A percentile compares a stretch with the other conserved stretches of the same genome.
Evolutionary conservation across 2,113 vertebrate species (phyloP).

Genomic region (Maylandia zebra): DNA sequence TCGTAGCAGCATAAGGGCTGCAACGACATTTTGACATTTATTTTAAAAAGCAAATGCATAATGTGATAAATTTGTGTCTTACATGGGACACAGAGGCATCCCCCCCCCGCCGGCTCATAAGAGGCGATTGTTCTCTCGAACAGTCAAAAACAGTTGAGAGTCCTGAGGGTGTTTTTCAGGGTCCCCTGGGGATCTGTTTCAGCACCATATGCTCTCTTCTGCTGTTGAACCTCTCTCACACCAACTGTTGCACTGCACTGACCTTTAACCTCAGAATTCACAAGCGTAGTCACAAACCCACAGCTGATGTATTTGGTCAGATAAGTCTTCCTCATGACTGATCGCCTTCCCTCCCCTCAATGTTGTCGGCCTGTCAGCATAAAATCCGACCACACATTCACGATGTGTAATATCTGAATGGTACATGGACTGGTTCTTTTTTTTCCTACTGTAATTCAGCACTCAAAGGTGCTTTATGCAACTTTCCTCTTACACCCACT

Average conservation of each 20-base stretch:
- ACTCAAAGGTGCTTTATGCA: neutral
- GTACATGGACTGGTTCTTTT: neutral
- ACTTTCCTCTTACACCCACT: neutral
- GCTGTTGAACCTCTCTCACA: slow-evolving; percentile 22
- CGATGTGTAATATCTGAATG: neutral
- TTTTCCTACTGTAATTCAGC: neutral
- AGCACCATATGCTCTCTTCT: slow-evolving; percentile 48
- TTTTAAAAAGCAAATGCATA: neutral
- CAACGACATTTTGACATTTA: neutral
- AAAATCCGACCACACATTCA: neutral
- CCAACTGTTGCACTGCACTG: slow-evolving; percentile 46
- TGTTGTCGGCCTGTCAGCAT: neutral
- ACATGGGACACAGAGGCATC: neutral
- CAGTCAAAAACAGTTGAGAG: slow-evolving; percentile 11
- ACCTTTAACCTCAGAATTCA: slow-evolving; percentile 49
- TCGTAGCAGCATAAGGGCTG: neutral
- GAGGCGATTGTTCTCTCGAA: neutral
- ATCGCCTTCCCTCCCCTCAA: neutral
- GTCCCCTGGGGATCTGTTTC: slow-evolving; percentile 36
- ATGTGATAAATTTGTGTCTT: neutral
- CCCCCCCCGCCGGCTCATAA: too few relatives aligned
- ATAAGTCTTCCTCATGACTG: neutral
- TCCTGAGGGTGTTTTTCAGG: neutral
- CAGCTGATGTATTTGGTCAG: neutral
- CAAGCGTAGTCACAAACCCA: neutral